These are phyloP conservation scores for Tapirus terrestris DNA, from an alignment of 2,113 vertebrate genomes.

Conservation along the genomic window DNA sequence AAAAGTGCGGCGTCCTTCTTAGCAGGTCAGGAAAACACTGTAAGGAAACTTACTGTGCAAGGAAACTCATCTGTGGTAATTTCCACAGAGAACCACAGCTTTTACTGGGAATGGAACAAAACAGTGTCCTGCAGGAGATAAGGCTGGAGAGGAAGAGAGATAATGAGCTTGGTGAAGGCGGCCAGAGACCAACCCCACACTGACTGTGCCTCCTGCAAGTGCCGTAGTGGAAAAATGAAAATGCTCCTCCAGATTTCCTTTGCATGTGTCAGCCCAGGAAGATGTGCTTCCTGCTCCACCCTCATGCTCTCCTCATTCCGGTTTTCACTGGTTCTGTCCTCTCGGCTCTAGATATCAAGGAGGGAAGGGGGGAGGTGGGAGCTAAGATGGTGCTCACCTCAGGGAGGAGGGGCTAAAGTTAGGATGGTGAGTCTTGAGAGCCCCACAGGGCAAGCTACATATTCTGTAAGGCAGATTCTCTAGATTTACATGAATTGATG, in stretches of 20 bases:
- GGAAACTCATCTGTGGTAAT: neutral
- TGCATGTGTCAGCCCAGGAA: neutral
- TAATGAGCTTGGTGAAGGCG: neutral
- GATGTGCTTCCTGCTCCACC: neutral
- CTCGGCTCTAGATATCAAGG: neutral
- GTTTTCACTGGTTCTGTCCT: neutral
- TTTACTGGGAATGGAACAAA: slow-evolving; percentile 40
- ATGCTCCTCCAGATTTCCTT: slow-evolving; percentile 22
- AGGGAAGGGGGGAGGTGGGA: neutral
- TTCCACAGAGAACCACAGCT: neutral
- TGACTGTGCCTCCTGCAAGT: neutral
- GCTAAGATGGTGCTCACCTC: neutral
- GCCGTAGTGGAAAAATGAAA: slow-evolving; percentile 18
- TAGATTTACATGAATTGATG: neutral
- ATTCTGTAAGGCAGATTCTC: neutral
- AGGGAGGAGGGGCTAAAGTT: neutral
- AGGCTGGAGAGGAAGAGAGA: slow-evolving; percentile 20
- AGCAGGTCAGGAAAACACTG: neutral
- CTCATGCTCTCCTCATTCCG: accelerated
- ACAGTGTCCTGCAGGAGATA: neutral
- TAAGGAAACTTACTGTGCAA: neutral
- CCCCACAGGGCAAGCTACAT: neutral
- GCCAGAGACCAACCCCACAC: neutral
- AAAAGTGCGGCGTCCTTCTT: neutral
- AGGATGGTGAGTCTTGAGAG: neutral